phyloP scores from a whole-genome alignment of 2,888 invertebrate species.

The Dichetophora obliterata region DNA sequence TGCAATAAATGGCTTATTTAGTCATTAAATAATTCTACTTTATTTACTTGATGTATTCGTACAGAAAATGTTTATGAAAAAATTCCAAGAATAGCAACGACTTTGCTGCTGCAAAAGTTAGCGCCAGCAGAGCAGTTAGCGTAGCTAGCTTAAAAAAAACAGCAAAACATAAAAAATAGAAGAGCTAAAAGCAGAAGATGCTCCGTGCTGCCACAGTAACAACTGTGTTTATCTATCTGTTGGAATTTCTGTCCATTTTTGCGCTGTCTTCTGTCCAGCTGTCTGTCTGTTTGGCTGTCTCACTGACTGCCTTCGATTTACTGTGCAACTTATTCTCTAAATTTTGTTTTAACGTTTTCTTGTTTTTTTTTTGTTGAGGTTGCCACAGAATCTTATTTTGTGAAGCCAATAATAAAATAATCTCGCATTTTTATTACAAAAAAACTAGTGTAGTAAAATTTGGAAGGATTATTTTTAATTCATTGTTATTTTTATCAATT shows the following conservation, averaged over 20 bases:
- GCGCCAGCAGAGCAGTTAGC: neutral
- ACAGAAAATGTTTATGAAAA: too few relatives aligned
- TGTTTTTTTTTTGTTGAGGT: neutral
- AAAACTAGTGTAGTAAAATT: too few relatives aligned
- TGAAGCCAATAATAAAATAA: neutral
- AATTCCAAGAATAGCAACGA: too few relatives aligned
- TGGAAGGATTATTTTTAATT: too few relatives aligned
- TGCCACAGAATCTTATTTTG: slow-evolving; percentile 7
- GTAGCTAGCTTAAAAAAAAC: neutral
- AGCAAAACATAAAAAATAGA: too few relatives aligned
- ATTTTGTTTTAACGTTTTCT: neutral
- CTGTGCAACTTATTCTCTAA: neutral
- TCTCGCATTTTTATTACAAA: too few relatives aligned
- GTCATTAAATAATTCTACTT: too few relatives aligned
- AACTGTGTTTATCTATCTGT: neutral
- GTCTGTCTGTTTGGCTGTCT: neutral
- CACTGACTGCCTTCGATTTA: too few relatives aligned
- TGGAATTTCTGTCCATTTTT: too few relatives aligned
- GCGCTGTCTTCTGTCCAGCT: neutral
- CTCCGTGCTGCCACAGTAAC: neutral
- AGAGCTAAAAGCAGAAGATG: neutral
- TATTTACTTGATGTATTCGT: too few relatives aligned
- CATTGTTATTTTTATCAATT: too few relatives aligned
- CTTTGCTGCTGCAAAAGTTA: neutral
- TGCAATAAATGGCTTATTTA: too few relatives aligned